phyloP scores from a whole-genome alignment of 2,888 invertebrate genomes.

The Colostygia pectinataria region DNA sequence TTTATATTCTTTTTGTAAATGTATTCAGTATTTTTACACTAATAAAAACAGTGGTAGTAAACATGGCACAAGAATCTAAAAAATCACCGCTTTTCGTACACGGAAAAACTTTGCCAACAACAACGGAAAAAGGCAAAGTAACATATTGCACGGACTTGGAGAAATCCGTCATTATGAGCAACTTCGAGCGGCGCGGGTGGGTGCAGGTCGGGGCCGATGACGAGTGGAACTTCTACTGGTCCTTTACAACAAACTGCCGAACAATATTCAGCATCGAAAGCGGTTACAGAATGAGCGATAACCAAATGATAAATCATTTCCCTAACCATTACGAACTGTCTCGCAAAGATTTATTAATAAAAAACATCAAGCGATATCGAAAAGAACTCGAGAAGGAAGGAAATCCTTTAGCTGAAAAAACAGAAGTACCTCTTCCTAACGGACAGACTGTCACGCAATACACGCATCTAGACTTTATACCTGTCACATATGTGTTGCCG shows the following conservation, averaged over 20 bases:
- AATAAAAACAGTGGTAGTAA: slow-evolving; percentile 5
- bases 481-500: slow-evolving; percentile 96
- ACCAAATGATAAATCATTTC: slow-evolving; percentile 97
- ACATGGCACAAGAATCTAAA: slow-evolving; percentile 45
- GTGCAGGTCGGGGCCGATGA: slow-evolving; percentile 92
- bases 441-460: slow-evolving; percentile 89
- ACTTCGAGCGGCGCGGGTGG: slow-evolving; percentile 97
- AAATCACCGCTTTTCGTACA: slow-evolving; percentile 42
- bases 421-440: slow-evolving; percentile 68
- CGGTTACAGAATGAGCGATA: slow-evolving; percentile 95
- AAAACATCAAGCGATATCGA: slow-evolving; percentile 96
- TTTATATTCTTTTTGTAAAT: slow-evolving; percentile 29
- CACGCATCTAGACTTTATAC: slow-evolving; percentile 94
- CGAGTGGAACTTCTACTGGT: slow-evolving; percentile 99
- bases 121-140: slow-evolving; percentile 52
- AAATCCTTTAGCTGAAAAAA: slow-evolving; percentile 91
- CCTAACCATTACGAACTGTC: slow-evolving; percentile 98
- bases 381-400: slow-evolving; percentile 96
- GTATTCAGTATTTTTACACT: slow-evolving; percentile 24
- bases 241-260: slow-evolving; percentile 94
- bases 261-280: slow-evolving; percentile 96
- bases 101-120: slow-evolving; percentile 39
- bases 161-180: slow-evolving; percentile 95
- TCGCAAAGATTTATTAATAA: slow-evolving; percentile 96
- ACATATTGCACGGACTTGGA: slow-evolving; percentile 92